Base-by-base conservation (phyloP, 2,113 vertebrate genomes). In the Ascaphus truei region DNA sequence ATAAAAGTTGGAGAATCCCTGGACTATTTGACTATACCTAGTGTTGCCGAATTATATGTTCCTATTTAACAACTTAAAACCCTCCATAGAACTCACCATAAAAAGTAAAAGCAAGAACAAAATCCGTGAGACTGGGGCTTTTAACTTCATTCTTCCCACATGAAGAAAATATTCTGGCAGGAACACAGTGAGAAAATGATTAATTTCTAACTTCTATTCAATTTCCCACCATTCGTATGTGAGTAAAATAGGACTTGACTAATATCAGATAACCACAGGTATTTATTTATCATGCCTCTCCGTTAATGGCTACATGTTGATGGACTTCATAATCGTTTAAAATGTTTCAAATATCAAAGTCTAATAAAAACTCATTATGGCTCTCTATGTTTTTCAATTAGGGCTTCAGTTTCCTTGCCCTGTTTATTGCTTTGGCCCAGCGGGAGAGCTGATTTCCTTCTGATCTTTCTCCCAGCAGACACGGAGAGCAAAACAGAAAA, bases 371-470 rank as follows among this genome's bases (percentile, higher is more conserved):
- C 6, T 34, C 75, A 23, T 77, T 73, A 62, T 41, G 51, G 7
- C 16, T 76, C 36, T 76, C 33, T 20, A 26, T 34, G 25, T 68
- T 73, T 80, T 75, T 77, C 71, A 62, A 30, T 79, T 65, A 68
- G 23, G 72, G 26, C 68, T 83, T 73, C 72, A 62, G 75, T 76
- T 74, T 69, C 64, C 66, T 61, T 73, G 22, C 16, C 34, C 11
- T 62, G 23, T 73, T 79, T 15, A 5, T 73, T 80, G 48, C 57
- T 53, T 73, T 39, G 58, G 55, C 31, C 45, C 71, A 79, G 47
- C 18, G 37, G 1, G 13, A 39, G 18, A 51, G 27, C 1, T 72
- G 59, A n/a, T 30, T 71, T 11, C 52, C 18, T 37, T 45, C 50
- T 79, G 64, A 56, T 72, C 43, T 71, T 77, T 69, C 52, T 71